Evolutionary conservation across 1,140 invertebrate species (phyloP).

Genomic region (Heliothis virescens): DNA sequence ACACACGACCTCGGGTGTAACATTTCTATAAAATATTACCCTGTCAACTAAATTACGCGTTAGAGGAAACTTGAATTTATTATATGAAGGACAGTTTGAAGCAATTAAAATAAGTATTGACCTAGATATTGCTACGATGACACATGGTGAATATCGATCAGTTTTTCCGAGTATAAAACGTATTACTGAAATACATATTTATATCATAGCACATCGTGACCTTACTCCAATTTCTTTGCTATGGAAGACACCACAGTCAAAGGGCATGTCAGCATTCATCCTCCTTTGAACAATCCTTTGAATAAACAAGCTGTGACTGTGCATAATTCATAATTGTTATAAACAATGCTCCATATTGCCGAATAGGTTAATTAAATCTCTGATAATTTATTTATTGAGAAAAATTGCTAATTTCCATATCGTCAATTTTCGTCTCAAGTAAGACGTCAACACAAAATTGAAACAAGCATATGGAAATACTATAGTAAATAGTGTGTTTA

Average conservation of each 20-base stretch:
- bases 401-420: not conserved
- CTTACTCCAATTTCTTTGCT: not conserved
- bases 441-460: too few species aligned
- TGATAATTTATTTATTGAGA: too few species aligned
- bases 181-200: not conserved
- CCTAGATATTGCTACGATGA: not conserved
- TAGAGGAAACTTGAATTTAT: not conserved
- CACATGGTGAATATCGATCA: not conserved
- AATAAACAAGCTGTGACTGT: too few species aligned
- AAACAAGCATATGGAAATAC: conserved; percentile 29
- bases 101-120: not conserved
- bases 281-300: too few species aligned
- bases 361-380: too few species aligned
- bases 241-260: not conserved
- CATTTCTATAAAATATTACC: conserved; percentile 13
- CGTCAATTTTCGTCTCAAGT: not conserved
- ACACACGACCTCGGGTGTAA: not conserved
- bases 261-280: too few species aligned
- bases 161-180: not conserved
- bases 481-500: conserved; percentile 54
- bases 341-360: too few species aligned
- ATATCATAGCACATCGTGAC: too few species aligned
- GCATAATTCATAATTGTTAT: too few species aligned
- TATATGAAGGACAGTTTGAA: too few species aligned
- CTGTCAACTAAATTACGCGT: not conserved